phyloP scores from a whole-genome alignment of 2,797 vertebrate genomes.

The Cynodonichthys magdalenae region DNA sequence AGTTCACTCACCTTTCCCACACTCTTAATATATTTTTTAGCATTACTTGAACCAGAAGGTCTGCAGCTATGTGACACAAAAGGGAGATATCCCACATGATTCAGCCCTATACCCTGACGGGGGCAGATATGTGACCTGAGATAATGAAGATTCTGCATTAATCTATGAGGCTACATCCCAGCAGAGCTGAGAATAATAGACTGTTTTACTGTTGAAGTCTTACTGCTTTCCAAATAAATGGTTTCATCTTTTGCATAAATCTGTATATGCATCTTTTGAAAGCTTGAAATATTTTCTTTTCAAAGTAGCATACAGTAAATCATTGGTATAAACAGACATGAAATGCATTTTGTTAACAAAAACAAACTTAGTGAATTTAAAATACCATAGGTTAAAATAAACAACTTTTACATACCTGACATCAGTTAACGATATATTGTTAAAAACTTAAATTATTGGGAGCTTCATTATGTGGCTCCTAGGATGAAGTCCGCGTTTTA shows the following conservation, averaged over 20 bases:
- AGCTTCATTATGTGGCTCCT: background rate
- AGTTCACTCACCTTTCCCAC: slow-evolving; percentile 43
- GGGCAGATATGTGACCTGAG: slow-evolving; percentile 50
- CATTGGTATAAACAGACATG: background rate
- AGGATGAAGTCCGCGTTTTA: background rate
- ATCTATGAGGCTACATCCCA: slow-evolving; percentile 43
- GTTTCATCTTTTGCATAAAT: background rate
- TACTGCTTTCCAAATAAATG: slow-evolving; percentile 17
- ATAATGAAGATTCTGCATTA: slow-evolving; percentile 49
- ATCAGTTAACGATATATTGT: background rate
- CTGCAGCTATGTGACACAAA: slow-evolving; percentile 30
- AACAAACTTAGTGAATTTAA: too few species aligned
- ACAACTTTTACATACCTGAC: too few species aligned
- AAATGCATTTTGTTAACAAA: background rate
- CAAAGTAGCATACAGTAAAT: too few species aligned
- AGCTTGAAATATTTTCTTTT: background rate
- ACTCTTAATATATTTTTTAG: slow-evolving; percentile 46
- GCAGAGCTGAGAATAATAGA: slow-evolving; percentile 31
- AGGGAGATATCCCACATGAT: slow-evolving; percentile 48
- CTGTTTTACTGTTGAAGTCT: slow-evolving; percentile 41
- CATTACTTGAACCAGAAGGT: slow-evolving; percentile 49
- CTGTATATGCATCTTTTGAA: background rate
- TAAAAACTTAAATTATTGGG: background rate
- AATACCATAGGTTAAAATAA: too few species aligned
- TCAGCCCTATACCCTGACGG: slow-evolving; percentile 57